These are phyloP conservation scores for Heteractis magnifica DNA, from an alignment of 92 coral and sea anemone genomes.

Conservation along the genomic window DNA sequence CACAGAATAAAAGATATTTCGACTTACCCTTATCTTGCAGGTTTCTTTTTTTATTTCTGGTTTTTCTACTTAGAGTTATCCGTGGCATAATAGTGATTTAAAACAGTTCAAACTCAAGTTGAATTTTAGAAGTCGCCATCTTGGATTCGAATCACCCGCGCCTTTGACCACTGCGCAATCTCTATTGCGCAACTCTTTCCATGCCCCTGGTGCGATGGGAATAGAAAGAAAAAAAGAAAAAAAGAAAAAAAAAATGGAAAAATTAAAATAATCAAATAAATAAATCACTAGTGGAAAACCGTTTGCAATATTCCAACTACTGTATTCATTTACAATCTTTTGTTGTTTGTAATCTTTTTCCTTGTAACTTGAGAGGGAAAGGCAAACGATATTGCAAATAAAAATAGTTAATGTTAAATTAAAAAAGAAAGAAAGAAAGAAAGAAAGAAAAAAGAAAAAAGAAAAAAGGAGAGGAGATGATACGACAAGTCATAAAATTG, in stretches of 20 bases:
- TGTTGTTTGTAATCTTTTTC: too few relatives aligned
- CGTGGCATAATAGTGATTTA: conserved; percentile 22
- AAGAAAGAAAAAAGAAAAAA: neutral
- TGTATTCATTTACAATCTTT: too few relatives aligned
- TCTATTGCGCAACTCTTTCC: conserved; percentile 24
- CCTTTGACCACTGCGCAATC: neutral
- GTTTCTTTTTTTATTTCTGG: conserved; percentile 18
- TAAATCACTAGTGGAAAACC: too few relatives aligned
- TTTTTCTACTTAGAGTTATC: conserved; percentile 13
- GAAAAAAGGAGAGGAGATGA: neutral
- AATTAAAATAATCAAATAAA: neutral
- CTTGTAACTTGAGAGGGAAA: too few relatives aligned
- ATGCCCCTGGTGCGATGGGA: neutral
- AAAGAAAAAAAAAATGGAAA: neutral
- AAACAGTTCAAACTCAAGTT: neutral
- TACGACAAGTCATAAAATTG: too few relatives aligned
- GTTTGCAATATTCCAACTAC: neutral
- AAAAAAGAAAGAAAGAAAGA: neutral
- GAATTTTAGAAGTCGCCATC: conserved; percentile 13
- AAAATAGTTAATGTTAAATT: neutral
- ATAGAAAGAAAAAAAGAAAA: neutral
- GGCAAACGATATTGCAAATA: too few relatives aligned
- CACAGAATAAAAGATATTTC: neutral
- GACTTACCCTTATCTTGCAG: conserved; percentile 25
- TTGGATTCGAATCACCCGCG: conserved; percentile 48